phyloP scores from a whole-genome alignment of 2,113 vertebrate genomes.

The Cynocephalus volans region DNA sequence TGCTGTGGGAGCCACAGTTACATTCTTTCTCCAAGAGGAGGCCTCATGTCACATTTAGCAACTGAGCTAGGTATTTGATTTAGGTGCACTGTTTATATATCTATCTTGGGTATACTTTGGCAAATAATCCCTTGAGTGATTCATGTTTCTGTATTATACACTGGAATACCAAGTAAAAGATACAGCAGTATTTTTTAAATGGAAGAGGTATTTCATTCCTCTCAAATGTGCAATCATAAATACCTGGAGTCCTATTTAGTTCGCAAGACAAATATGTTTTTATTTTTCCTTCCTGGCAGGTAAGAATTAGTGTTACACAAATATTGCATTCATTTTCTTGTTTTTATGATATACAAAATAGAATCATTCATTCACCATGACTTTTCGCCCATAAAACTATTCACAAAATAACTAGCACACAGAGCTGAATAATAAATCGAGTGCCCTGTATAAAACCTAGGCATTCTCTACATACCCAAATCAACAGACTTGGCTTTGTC shows the following conservation, averaged over 20 bases:
- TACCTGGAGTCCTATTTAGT: not conserved
- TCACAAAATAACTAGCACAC: not conserved
- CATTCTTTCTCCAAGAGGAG: not conserved
- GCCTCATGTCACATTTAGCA: not conserved
- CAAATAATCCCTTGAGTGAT: not conserved
- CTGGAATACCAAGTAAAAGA: not conserved
- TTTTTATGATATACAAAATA: slow-evolving; percentile 41
- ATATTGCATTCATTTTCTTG: not conserved
- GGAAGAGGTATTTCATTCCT: slow-evolving; percentile 24
- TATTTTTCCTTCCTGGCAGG: not conserved
- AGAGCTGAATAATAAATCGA: not conserved
- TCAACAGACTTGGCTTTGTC: not conserved
- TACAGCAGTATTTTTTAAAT: not conserved
- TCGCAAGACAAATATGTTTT: not conserved
- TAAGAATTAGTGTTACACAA: not conserved
- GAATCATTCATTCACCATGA: slow-evolving; percentile 6
- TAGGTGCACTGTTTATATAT: not conserved
- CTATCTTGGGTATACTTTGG: not conserved
- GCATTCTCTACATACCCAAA: not conserved
- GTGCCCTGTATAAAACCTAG: not conserved
- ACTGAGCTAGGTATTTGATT: not conserved
- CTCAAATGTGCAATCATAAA: not conserved
- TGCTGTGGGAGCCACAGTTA: not conserved
- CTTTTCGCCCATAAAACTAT: not conserved
- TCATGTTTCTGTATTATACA: not conserved